Evolutionary conservation across 2,113 vertebrate genomes (phyloP).

Genomic region (Ailuropoda melanoleuca): DNA sequence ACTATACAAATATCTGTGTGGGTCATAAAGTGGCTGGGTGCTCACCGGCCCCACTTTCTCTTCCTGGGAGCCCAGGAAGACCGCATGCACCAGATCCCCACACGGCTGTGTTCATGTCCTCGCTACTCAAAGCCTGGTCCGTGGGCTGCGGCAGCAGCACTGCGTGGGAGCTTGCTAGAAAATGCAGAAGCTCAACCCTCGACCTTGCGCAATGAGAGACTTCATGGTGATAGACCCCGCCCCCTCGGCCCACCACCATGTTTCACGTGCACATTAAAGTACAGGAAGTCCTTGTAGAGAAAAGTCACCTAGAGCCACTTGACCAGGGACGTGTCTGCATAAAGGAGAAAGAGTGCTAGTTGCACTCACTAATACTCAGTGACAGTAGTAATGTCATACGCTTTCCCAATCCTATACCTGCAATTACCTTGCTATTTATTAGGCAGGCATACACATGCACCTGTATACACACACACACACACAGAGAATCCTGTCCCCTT

Average conservation of each 20-base stretch:
- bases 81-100: fast-evolving
- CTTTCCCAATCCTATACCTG: too few relatives aligned
- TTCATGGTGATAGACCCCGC: fast-evolving
- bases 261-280: fast-evolving
- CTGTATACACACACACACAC: fast-evolving
- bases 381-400: fast-evolving
- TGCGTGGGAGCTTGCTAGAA: not conserved
- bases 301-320: too few relatives aligned
- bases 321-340: not conserved
- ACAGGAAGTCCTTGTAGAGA: not conserved
- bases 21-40: fast-evolving
- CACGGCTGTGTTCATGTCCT: fast-evolving
- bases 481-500: fast-evolving
- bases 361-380: fast-evolving
- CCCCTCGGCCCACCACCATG: not conserved
- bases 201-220: fast-evolving
- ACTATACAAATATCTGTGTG: fast-evolving
- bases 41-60: fast-evolving
- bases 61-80: fast-evolving
- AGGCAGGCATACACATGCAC: not conserved
- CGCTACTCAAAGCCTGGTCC: fast-evolving
- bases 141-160: fast-evolving
- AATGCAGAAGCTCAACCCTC: too few relatives aligned
- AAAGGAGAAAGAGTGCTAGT: fast-evolving
- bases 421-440: not conserved